Base-by-base conservation (phyloP, 1,140 invertebrate genomes). In the Episyrphus balteatus region DNA sequence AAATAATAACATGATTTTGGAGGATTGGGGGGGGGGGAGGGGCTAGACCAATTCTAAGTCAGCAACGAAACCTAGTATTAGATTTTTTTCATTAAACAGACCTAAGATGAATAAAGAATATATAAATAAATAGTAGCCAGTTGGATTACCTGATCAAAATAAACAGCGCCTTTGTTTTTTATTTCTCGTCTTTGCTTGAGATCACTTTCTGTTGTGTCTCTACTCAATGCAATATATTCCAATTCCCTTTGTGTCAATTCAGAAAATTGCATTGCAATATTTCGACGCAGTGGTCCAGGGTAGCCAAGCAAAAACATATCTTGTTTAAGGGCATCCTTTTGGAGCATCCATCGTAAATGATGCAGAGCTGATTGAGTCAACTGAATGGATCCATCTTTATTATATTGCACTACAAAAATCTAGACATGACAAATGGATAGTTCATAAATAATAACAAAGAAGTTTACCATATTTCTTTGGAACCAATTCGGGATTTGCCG, bases 181-280 rank as follows among this genome's bases (percentile, higher is more conserved):
- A 98, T 96, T 72, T 98, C 95, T 58, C 93, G 75, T 44, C 94
- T 73, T 68, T 98, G 94, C 66, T 98, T 98, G 11, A 98, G 73
- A 72, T 98, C 95, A 17, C 88, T 85, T 70, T 98, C 95, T 0
- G 94, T 98, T 5, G 93, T 97, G 64, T 98, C 95, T 52, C 93
- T 71, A 26, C 92, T 95, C 21, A 98, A 72, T 3, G 92, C 83
- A 18, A 98, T 82, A 71, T 94, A 98, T 64, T 98, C 94, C 31
- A 90, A 72, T 74, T 98, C 93, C 44, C 87, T 73, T 47, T 86
- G 80, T 0, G 88, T 92, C 19, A 98, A 60, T 69, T 98, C 88
- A 51, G 87, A 72, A 69, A 86, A 97, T 55, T 91, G 82, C 67
- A 96, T 76, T 6, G 88, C 89, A 40, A 97, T 66, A 57, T 83